Evolutionary conservation across 2,888 invertebrate genomes (phyloP).

Genomic region (Thalpophila matura): DNA sequence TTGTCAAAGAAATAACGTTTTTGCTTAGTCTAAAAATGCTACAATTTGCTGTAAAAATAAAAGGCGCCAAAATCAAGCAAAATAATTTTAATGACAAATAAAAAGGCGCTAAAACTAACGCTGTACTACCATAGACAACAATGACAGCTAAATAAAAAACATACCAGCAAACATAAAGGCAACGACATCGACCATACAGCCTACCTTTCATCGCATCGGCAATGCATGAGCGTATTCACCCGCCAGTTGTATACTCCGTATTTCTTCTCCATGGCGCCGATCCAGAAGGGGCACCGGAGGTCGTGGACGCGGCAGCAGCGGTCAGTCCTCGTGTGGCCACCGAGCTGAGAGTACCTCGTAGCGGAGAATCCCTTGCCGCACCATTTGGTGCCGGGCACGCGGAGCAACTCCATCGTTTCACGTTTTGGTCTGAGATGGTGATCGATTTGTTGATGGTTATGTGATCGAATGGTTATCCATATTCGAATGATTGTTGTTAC

Average conservation of each 20-base stretch:
- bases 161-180: conserved; percentile 43
- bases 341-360: conserved; percentile 95
- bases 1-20: too few relatives aligned
- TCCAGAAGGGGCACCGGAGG: conserved; percentile 95
- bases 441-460: conserved; percentile 23
- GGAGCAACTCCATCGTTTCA: conserved; percentile 92
- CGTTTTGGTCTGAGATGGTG: conserved; percentile 82
- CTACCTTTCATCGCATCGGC: conserved; percentile 97
- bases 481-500: not conserved
- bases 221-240: conserved; percentile 97
- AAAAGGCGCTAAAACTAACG: conserved; percentile 14
- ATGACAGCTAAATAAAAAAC: conserved; percentile 26
- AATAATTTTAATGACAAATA: conserved; percentile 2
- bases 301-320: conserved; percentile 97
- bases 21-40: not conserved
- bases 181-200: conserved; percentile 69
- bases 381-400: conserved; percentile 98
- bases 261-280: conserved; percentile 95
- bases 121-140: conserved; percentile 13
- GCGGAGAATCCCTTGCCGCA: conserved; percentile 97
- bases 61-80: not conserved
- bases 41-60: too few relatives aligned
- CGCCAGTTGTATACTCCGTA: conserved; percentile 97
- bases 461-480: conserved; percentile 11
- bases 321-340: conserved; percentile 96